Base-by-base conservation (phyloP, 2,888 invertebrate species). In the Arrhopalites spinosus region DNA sequence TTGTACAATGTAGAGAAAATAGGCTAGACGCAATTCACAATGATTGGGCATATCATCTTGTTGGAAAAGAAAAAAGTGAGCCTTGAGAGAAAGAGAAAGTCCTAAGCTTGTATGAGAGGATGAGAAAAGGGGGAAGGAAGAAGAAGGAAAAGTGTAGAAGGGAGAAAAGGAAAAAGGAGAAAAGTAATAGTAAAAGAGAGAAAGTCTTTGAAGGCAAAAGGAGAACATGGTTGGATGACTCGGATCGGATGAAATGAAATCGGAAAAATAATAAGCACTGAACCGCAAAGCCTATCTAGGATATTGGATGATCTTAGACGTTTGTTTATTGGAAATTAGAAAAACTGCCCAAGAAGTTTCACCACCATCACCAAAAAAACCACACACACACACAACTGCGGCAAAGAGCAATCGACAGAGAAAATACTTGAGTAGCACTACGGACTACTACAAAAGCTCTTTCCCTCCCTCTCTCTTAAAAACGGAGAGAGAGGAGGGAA, bases 241-340 rank as follows among this genome's bases (percentile, higher is more conserved):
- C 59, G 43, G 29, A 74, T 43, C 67, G 59, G 11, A 36, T 36
- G 36, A 53, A 75, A 76, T 73, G 76, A 68, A 76, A 68, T 76
- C 61, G 68, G 68, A 73, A 73, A 76, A 76, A 76, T 76, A 76
- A 76, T 76, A 76, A 72, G 67, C 76, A 76, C 50, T 76, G 76
- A 73, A 76, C 72, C 72, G 76, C 68, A 53, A 76, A 73, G 25
- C 61, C 76, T 73, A 76, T 76, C 76, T 67, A 76, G 76, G 76
- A 76, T 76, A 73, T 72, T 76, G 68, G 59, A 59, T 73, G 68
- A 63, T 45, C 64, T 75, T 59, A 36, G 71, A 63, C 73, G 68
- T 73, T 76, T 76, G 73, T 63, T 61, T 68, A 76, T 72, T 72
- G 63, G 72, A 64, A 72, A 72, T 72, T 72, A 72, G 47, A 72